Base-by-base conservation (phyloP, 2,113 vertebrate species). In the Orientallactaga bullata region DNA sequence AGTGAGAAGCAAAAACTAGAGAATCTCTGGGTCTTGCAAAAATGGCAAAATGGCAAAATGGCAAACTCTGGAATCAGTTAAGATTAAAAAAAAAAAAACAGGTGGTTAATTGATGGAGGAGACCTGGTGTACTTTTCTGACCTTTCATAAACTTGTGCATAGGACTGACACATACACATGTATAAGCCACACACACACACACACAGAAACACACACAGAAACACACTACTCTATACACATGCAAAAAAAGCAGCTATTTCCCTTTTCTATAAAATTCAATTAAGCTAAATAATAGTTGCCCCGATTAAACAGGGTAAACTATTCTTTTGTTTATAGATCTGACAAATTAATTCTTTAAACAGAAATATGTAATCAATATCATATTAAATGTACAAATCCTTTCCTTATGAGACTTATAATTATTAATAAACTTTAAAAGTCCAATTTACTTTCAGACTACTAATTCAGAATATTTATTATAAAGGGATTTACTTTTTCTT, bases 271-370 rank as follows among this genome's bases (percentile, higher is more conserved):
- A 94, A 94, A 76, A 77, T 66, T 79, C 77, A 74, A 30, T 84
- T 85, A 86, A 47, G 23, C 65, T 80, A 92, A 95, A 85, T 47
- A 30, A 90, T 35, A 89, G 8, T 5, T 23, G 4, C 5, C 3
- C 26, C 17, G 87, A 60, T 84, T 90, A 95, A 90, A 91, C 10
- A 71, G 35, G 32, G 58, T 76, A 74, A 89, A 35, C 13, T 55
- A 8, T 71, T 87, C 92, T 73, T 88, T 86, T 76, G 30, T 91
- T 93, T 65, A 87, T 58, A 96, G 18, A 85, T 73, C 3, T 91
- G 58, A 88, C 17, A 13, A 81, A 61, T 87, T 26, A 71, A 71
- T 76, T 85, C 69, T 89, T 84, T 91, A 92, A 92, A 89, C 28
- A 87, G 24, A 94, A 91, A 82, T 47, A 82, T 3, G 55, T 61